Evolutionary conservation across 2,113 vertebrate genomes (phyloP), one percentile per base, ranked within the genome.

Genomic region (Hystrix brachyura): DNA sequence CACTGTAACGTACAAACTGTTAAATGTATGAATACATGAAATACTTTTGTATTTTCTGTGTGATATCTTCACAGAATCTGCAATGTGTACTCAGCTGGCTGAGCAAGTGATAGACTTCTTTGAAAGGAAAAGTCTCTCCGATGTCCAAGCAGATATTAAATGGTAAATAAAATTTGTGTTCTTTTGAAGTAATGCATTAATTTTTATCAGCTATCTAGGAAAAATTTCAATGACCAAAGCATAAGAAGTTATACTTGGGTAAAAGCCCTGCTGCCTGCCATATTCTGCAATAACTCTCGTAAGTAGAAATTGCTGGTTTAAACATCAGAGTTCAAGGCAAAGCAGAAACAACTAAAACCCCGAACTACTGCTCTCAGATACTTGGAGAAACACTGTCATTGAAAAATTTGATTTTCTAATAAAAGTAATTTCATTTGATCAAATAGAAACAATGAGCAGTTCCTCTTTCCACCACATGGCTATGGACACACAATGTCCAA

Each of bases 21-120:
- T 97, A 97, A 97, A 97, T 97, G 95, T 97, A 98, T 98, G 96
- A 98, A 97, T 97, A 98, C 94, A 94, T 96, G 97, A 97, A 96
- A 98, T 97, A 96, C 89, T 98, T 99, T 99, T 98, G 97, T 98
- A 97, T 93, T 98, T 98, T 98, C 90, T 95, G 96, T 98, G 97
- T 96, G 69, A 97, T 96, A 65, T 96, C 97, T 98, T 98, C 97
- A 98, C 97, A 97, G 94, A 98, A 95, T 96, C 97, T 97, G 96
- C 97, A 96, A 25, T 98, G 97, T 98, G 98, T 98, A 98, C 90
- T 91, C 87, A 94, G 81, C 93, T 98, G 96, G 97, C 96, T 0
- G 96, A 98, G 90, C 97, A 97, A 98, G 98, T 98, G 96, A 97
- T 96, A 94, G 95, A 91, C 94, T 96, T 98, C 96, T 97, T 94